Conservation (phyloP, 2,113 vertebrate genomes). For the Gadus macrocephalus region DNA sequence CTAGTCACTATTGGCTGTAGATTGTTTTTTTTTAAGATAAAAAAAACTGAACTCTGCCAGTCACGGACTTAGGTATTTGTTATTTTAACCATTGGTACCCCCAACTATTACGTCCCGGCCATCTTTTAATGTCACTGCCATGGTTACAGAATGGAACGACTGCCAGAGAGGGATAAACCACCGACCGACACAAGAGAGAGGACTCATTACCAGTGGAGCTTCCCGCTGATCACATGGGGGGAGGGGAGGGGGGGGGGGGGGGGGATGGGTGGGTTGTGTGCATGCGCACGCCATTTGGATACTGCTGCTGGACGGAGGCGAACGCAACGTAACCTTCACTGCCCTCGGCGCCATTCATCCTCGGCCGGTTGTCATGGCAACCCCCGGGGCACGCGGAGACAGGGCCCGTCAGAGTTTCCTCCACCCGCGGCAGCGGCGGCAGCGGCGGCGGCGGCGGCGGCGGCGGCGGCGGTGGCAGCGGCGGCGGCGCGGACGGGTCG, state of each 20-base stretch:
- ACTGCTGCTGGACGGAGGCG: slow-evolving; percentile 26
- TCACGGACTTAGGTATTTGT: slow-evolving; percentile 17
- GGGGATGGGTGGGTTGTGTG: background rate
- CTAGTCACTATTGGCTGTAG: background rate
- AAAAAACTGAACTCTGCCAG: slow-evolving; percentile 20
- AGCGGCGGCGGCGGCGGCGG: slow-evolving; percentile 9
- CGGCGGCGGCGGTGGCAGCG: slow-evolving; percentile 6
- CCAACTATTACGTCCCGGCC: slow-evolving; percentile 28
- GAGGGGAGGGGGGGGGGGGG: too few relatives aligned
- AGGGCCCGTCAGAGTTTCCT: slow-evolving; percentile 3
- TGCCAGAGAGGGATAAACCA: slow-evolving; percentile 31
- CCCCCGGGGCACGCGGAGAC: background rate
- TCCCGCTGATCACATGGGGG: slow-evolving; percentile 5
- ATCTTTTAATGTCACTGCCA: slow-evolving; percentile 52
- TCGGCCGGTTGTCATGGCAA: background rate
- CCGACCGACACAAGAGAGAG: slow-evolving; percentile 6
- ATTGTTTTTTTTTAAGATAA: background rate
- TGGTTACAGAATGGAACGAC: slow-evolving; percentile 51
- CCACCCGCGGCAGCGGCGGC: slow-evolving; percentile 6
- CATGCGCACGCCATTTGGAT: slow-evolving; percentile 13
- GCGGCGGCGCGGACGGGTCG: slow-evolving; percentile 9
- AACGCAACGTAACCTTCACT: background rate
- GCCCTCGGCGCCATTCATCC: slow-evolving; percentile 13
- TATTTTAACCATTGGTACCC: slow-evolving; percentile 32
- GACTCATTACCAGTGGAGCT: slow-evolving; percentile 21